Percentiles rank a stretch among this genome's conserved stretches.
Evolutionary conservation across 1,140 invertebrate genomes (phyloP).

Genomic region (Eulimnadia texana): DNA sequence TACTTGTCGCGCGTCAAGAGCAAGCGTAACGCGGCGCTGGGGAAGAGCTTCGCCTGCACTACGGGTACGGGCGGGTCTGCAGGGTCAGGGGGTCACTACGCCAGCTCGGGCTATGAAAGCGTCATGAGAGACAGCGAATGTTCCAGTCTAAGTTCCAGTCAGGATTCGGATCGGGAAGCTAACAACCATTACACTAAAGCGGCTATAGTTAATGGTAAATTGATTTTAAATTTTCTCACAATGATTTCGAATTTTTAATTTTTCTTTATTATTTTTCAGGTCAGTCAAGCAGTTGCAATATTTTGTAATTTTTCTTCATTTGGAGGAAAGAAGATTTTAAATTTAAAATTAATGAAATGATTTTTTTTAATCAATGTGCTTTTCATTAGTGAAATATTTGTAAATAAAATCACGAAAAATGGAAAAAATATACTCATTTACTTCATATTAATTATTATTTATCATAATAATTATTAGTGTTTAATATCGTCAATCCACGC

Average conservation of each 20-base stretch:
- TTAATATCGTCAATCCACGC: background rate
- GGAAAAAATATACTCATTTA: too few relatives aligned
- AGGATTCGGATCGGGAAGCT: conserved; percentile 45
- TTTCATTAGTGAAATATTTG: too few relatives aligned
- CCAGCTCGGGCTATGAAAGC: conserved; percentile 79
- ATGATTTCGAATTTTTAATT: background rate
- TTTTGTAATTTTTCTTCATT: conserved; percentile 3
- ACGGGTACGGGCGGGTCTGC: conserved; percentile 18
- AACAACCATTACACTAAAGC: background rate
- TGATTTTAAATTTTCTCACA: conserved; percentile 1
- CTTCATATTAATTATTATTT: too few relatives aligned
- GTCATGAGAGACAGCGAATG: conserved; percentile 55
- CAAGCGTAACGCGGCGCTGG: background rate
- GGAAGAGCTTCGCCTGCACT: conserved; percentile 11
- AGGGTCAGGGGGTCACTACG: conserved; percentile 32
- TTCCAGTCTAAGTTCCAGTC: conserved; percentile 58
- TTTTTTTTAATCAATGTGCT: too few relatives aligned
- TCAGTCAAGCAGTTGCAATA: conserved; percentile 15
- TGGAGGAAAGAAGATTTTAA: too few relatives aligned
- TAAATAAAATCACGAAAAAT: too few relatives aligned
- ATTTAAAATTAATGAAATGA: too few relatives aligned
- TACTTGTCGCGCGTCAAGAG: conserved; percentile 3
- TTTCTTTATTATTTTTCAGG: conserved; percentile 7
- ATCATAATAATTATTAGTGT: background rate
- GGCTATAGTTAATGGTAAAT: background rate